These are phyloP conservation scores for Phymastichus coffea DNA, from an alignment of 1,140 invertebrate species.

Conservation along the genomic window DNA sequence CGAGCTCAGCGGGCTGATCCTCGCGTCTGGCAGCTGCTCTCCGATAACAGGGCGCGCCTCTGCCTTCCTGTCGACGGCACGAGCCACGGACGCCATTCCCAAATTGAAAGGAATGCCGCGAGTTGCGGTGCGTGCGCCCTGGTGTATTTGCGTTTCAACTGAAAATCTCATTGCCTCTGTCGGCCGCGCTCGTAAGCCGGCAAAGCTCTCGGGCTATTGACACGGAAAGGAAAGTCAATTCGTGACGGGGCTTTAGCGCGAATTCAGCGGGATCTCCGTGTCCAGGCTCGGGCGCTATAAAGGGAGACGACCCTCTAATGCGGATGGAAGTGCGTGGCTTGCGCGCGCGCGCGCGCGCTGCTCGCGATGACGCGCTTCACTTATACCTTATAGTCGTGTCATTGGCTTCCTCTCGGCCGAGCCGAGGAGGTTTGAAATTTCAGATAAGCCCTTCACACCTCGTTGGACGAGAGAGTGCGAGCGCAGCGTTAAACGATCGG, in stretches of 20 bases:
- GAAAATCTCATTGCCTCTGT: too few species aligned
- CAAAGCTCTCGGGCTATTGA: too few species aligned
- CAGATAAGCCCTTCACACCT: slow-evolving; percentile 22
- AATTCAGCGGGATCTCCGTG: not conserved
- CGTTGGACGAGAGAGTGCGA: not conserved
- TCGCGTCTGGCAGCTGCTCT: too few species aligned
- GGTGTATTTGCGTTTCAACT: too few species aligned
- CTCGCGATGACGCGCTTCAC: slow-evolving; percentile 11
- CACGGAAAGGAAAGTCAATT: too few species aligned
- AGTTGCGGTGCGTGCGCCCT: too few species aligned
- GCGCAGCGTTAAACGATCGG: not conserved
- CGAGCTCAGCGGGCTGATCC: not conserved
- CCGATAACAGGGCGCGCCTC: too few species aligned
- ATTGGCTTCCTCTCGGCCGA: not conserved
- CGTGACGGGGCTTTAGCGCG: not conserved
- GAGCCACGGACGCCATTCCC: too few species aligned
- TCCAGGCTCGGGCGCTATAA: not conserved
- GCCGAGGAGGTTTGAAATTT: slow-evolving; percentile 22
- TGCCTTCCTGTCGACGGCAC: too few species aligned
- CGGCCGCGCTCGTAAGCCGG: too few species aligned
- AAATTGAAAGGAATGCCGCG: too few species aligned
- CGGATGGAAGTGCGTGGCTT: slow-evolving; percentile 3
- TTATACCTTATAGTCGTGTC: not conserved
- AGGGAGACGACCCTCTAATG: not conserved
- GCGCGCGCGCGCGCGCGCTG: not conserved